Base-by-base conservation (phyloP, 1,140 invertebrate genomes). In the Tribolium castaneum region DNA sequence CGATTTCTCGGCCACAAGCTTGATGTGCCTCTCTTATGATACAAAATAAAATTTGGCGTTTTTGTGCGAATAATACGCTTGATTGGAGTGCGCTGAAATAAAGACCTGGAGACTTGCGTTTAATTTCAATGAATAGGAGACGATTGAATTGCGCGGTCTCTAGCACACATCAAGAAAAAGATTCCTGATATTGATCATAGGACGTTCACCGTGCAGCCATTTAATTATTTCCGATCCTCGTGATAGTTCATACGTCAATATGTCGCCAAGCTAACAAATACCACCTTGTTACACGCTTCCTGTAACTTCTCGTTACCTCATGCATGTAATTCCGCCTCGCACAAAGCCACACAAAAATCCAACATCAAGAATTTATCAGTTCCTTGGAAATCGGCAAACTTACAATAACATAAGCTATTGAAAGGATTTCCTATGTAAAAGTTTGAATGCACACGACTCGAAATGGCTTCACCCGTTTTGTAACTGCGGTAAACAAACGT, bases 191-290 rank as follows among this genome's bases (percentile, higher is more conserved):
- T 66, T 66, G 59, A 66, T 66, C 30, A 35, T 14, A 14, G 59
- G 9, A 30, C 59, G 45, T 66, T 66, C 59, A 66, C 25, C 59
- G 25, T 66, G 0, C 59, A 35, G 30, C 3, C 59, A 66, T 66
- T 66, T 66, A 66, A 66, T 66, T 66, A 66, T 66, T 66, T 66
- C 59, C 59, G 59, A 66, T 66, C 59, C 30, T 66, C 59, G 30
- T 66, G 59, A 66, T 66, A 66, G 59, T 66, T 66, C 59, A 66
- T 66, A 66, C 59, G 59, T 66, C 59, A 66, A 66, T 66, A 66
- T 66, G 30, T 66, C 59, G 25, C 59, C 59, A 35, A 35, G 25
- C 59, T 35, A 66, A 66, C 59, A 66, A 66, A 66, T 66, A 66
- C 59, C 59, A 66, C 59, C 30, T 66, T 66, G 59, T 66, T 59